Percentiles rank a stretch among this genome's conserved stretches.
These are phyloP conservation scores for Scaptomyza graminum DNA, from an alignment of 1,140 invertebrate genomes.

Conservation along the genomic window DNA sequence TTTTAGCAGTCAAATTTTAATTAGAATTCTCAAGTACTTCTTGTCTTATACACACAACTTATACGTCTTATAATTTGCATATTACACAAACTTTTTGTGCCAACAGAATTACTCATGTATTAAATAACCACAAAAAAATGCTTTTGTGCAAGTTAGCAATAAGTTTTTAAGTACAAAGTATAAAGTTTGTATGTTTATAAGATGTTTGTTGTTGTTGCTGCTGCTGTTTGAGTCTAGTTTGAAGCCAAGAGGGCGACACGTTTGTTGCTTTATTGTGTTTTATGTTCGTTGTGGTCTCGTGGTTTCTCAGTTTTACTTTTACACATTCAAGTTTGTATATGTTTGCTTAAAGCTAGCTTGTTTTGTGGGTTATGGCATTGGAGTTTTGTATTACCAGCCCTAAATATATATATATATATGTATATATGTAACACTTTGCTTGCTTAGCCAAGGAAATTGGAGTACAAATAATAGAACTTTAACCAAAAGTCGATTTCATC, in stretches of 20 bases:
- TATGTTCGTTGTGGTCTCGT: conserved; percentile 65
- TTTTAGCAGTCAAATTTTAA: background rate
- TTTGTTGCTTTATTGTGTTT: conserved; percentile 38
- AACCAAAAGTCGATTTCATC: background rate
- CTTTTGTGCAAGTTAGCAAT: conserved; percentile 12
- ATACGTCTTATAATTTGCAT: conserved; percentile 26
- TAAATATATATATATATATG: background rate
- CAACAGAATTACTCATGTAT: conserved; percentile 39
- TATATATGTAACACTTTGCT: conserved; percentile 1
- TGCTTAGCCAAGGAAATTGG: background rate
- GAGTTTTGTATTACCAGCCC: conserved; percentile 57
- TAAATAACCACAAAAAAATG: conserved; percentile 34
- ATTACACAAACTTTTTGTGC: conserved; percentile 25
- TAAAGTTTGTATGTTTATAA: conserved; percentile 27
- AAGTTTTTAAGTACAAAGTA: conserved; percentile 31
- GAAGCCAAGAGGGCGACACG: conserved; percentile 25
- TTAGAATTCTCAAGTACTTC: background rate
- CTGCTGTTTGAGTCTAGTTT: conserved; percentile 22
- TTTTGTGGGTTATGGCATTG: conserved; percentile 63
- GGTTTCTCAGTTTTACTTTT: conserved; percentile 55
- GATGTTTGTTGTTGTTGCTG: conserved; percentile 27
- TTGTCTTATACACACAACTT: background rate
- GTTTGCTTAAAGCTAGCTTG: conserved; percentile 10
- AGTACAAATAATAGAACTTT: conserved; percentile 7
- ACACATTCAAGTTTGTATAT: background rate